phyloP scores from a whole-genome alignment of 2,113 vertebrate genomes.

The Ochotona curzoniae region DNA sequence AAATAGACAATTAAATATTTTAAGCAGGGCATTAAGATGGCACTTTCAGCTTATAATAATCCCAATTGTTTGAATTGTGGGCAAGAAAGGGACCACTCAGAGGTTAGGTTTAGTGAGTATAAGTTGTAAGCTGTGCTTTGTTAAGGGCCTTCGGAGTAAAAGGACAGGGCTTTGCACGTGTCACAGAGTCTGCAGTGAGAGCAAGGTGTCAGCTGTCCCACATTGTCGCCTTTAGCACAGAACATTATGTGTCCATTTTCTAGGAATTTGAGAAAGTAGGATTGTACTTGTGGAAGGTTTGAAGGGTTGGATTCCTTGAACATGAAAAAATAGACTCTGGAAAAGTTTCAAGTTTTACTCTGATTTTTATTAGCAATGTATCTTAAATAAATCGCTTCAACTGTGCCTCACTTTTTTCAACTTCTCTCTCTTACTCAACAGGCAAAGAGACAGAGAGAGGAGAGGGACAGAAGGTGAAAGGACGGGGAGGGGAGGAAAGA shows the following conservation, averaged over 20 bases:
- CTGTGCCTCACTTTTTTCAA: not conserved
- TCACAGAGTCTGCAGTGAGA: not conserved
- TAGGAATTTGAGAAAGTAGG: not conserved
- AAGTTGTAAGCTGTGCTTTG: not conserved
- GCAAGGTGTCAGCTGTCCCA: not conserved
- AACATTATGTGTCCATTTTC: not conserved
- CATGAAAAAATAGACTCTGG: not conserved
- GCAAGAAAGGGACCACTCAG: not conserved
- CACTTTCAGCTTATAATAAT: not conserved
- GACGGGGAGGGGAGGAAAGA: no score
- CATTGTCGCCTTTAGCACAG: not conserved
- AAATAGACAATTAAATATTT: slow-evolving; percentile 12
- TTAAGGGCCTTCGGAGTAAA: not conserved
- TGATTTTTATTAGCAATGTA: not conserved
- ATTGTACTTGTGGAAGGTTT: not conserved
- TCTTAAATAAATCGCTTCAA: slow-evolving; percentile 30
- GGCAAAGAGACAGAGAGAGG: no score
- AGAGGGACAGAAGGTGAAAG: no score
- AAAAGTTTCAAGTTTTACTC: not conserved
- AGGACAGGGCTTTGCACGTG: not conserved
- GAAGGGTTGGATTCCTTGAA: not conserved
- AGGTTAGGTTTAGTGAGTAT: not conserved
- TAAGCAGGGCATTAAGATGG: not conserved
- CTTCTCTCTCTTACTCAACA: no score
- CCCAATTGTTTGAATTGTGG: not conserved